These are phyloP conservation scores for Melitaea cinxia DNA, from an alignment of 1,140 invertebrate genomes.

Conservation along the genomic window DNA sequence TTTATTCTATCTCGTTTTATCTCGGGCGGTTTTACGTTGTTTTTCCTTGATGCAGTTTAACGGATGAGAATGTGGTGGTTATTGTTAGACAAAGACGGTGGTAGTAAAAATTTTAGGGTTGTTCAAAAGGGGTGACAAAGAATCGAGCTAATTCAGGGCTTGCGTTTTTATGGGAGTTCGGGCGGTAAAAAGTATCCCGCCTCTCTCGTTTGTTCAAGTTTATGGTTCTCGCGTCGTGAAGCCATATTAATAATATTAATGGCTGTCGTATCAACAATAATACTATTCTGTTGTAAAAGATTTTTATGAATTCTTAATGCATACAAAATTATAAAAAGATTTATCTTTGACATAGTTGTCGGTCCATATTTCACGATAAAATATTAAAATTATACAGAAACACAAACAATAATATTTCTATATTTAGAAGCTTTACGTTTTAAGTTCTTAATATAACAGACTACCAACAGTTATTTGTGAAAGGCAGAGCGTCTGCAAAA, in stretches of 20 bases:
- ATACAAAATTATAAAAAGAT: constrained; percentile 26
- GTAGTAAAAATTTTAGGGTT: constrained; percentile 80
- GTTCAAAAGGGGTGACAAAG: constrained; percentile 80
- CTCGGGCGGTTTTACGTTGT: constrained; percentile 77
- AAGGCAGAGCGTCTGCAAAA: constrained; percentile 49
- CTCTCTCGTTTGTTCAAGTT: constrained; percentile 80
- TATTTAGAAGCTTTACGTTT: not conserved
- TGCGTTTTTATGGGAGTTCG: constrained; percentile 77
- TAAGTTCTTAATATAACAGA: not conserved
- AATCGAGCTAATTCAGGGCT: constrained; percentile 80
- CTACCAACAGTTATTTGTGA: constrained; percentile 12
- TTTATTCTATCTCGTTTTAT: constrained; percentile 81
- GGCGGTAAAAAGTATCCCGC: constrained; percentile 80
- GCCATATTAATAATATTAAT: constrained; percentile 79
- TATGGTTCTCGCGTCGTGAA: constrained; percentile 71
- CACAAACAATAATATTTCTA: not conserved
- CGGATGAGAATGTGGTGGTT: constrained; percentile 79
- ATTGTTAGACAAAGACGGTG: constrained; percentile 81
- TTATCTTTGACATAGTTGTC: not conserved
- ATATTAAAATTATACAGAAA: not conserved
- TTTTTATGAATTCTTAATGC: constrained; percentile 62
- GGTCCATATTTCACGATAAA: not conserved
- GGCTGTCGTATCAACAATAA: constrained; percentile 67
- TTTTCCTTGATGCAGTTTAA: constrained; percentile 81
- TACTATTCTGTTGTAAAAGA: constrained; percentile 56